Conservation (phyloP, 2,113 vertebrate species). For the Ictidomys tridecemlineatus region DNA sequence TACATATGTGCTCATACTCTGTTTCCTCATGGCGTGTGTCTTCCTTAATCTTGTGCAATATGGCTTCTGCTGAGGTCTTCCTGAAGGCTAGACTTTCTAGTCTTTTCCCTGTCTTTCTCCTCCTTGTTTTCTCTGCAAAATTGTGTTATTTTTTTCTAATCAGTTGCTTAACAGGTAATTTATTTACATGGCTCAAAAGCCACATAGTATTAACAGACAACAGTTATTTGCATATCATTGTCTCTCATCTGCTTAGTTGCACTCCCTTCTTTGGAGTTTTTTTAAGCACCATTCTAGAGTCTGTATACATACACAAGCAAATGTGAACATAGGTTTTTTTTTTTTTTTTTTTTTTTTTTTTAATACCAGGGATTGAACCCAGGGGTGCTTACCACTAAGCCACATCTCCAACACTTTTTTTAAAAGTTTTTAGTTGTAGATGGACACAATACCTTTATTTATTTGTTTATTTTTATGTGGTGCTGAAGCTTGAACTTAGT, state of each 20-base stretch:
- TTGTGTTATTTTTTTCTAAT: constrained; percentile 3
- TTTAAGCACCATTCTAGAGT: neutral
- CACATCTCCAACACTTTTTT: no score
- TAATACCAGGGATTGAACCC: no score
- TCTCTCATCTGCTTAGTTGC: neutral
- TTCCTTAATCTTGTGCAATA: neutral
- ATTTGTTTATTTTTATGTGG: no score
- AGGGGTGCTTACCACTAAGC: no score
- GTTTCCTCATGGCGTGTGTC: neutral
- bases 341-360: no score
- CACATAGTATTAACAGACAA: neutral
- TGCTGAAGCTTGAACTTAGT: no score
- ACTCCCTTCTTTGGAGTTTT: neutral
- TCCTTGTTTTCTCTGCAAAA: neutral
- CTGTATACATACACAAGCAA: no score
- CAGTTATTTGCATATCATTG: neutral
- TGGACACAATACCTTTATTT: no score
- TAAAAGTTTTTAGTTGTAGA: no score
- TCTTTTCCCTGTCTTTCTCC: neutral
- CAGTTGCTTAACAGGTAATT: neutral
- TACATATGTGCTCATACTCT: neutral
- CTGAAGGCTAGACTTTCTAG: neutral
- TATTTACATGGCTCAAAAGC: neutral
- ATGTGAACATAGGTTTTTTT: no score
- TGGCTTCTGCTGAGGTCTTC: neutral